Evolutionary conservation across 2,888 invertebrate species (phyloP), one percentile per base, ranked within the genome.

Genomic region (Drosophila birchii): DNA sequence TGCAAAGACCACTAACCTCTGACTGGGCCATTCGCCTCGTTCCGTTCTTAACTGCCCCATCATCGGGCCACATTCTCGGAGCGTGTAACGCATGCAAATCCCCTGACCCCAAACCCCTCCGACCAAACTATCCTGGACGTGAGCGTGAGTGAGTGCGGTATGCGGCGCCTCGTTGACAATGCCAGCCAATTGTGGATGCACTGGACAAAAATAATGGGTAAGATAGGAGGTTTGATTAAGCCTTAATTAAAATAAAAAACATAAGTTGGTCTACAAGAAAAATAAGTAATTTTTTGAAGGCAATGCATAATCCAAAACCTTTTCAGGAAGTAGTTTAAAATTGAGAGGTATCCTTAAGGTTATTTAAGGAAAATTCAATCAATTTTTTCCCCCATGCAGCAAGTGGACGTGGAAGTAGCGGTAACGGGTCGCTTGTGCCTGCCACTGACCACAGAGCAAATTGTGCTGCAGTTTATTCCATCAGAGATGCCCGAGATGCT

Each of bases 101-200:
- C 57, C 45, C 49, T 49, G 55, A 61, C 55, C 38, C 64, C 39
- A 29, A 23, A n/a, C n/a, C n/a, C n/a, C 20, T 20, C 5, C 9
- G 16, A 14, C 26, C 29, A 18, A 38, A 32, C 23, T 39, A 47
- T 55, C 58, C 38, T 62, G 62, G 20, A 23, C 56, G 53, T 51
- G 62, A 41, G 44, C 36, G 54, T 56, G 53, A 55, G 47, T 53
- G 47, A 78, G 63, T 71, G 76, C 62, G 86, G 86, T 80, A 58
- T 51, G 53, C 51, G 75, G 75, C 68, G 75, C 56, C 73, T 51
- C 45, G 76, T 72, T 80, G 75, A 88, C 83, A 88, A 88, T 81
- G 75, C 39, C 69, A 57, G 73, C 71, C 81, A 78, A 72, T 82
- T 84, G 87, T 38, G 59, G 34, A 11, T 34, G 44, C 53, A 64